Percentiles rank a stretch among this genome's conserved stretches.
Evolutionary conservation across 2,888 invertebrate species (phyloP).

Genomic region (Cenopis cana): DNA sequence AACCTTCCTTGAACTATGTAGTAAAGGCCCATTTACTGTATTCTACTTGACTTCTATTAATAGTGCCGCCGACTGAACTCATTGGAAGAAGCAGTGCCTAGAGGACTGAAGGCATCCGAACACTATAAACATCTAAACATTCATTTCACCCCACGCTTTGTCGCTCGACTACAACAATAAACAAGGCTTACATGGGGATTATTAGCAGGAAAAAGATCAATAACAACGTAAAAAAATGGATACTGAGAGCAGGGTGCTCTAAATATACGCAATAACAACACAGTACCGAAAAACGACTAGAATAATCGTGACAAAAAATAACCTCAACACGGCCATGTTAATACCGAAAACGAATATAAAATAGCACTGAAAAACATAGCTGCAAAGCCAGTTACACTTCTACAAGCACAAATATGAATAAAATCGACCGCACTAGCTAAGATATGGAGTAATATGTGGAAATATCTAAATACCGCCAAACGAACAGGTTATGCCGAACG

Average conservation of each 20-base stretch:
- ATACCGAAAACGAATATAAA: background rate
- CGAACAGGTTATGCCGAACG: constrained; percentile 53
- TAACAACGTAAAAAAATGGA: background rate
- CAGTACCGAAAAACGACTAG: constrained; percentile 7
- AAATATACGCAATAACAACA: background rate
- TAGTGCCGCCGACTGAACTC: background rate
- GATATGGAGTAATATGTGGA: constrained; percentile 10
- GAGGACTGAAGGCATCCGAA: too few species aligned
- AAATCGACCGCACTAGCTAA: background rate
- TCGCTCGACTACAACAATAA: background rate
- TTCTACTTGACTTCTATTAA: too few species aligned
- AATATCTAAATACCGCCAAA: constrained; percentile 50
- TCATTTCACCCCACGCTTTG: too few species aligned
- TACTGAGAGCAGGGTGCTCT: background rate
- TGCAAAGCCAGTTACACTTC: background rate
- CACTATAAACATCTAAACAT: too few species aligned
- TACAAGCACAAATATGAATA: background rate
- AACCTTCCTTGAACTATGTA: too few species aligned
- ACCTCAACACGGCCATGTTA: constrained; percentile 25
- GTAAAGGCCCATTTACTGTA: too few species aligned
- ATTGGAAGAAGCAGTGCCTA: too few species aligned
- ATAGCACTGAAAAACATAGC: background rate
- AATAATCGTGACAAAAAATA: constrained; percentile 24
- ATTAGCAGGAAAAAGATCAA: background rate
- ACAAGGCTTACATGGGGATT: background rate